phyloP scores from a whole-genome alignment of 1,140 invertebrate species.

The Tachypleus tridentatus region DNA sequence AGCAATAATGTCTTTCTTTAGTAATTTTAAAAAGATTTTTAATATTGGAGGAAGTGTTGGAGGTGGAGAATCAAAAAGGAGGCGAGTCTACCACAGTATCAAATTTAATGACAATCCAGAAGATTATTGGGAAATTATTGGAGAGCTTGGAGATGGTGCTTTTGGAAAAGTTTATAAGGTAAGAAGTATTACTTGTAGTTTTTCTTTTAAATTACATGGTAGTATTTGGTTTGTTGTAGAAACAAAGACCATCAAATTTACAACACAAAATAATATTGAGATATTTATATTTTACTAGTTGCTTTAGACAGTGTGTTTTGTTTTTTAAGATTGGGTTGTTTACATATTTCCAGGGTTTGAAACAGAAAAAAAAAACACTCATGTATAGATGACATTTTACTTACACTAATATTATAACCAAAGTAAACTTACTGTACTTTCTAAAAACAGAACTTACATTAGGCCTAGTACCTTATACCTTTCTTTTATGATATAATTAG shows the following conservation, averaged over 20 bases:
- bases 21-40: slow-evolving; percentile 86
- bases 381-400: too few species aligned
- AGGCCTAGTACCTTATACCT: too few species aligned
- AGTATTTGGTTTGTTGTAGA: not conserved
- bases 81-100: slow-evolving; percentile 80
- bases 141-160: slow-evolving; percentile 95
- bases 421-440: too few species aligned
- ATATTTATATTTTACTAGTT: too few species aligned
- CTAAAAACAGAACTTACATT: too few species aligned
- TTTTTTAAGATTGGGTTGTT: too few species aligned
- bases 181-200: slow-evolving; percentile 10
- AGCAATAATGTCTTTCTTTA: slow-evolving; percentile 72
- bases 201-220: slow-evolving; percentile 2
- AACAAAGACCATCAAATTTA: not conserved
- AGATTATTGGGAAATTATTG: slow-evolving; percentile 90
- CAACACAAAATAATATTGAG: too few species aligned
- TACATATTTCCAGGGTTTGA: too few species aligned
- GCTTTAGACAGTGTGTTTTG: too few species aligned
- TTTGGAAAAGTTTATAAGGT: slow-evolving; percentile 94
- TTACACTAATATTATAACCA: too few species aligned
- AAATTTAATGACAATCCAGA: slow-evolving; percentile 82
- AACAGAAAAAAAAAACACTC: too few species aligned
- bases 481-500: too few species aligned
- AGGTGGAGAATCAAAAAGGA: slow-evolving; percentile 72
- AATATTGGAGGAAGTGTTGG: slow-evolving; percentile 51